Conservation (phyloP, 2,797 vertebrate species). For the Pteropus rufus region DNA sequence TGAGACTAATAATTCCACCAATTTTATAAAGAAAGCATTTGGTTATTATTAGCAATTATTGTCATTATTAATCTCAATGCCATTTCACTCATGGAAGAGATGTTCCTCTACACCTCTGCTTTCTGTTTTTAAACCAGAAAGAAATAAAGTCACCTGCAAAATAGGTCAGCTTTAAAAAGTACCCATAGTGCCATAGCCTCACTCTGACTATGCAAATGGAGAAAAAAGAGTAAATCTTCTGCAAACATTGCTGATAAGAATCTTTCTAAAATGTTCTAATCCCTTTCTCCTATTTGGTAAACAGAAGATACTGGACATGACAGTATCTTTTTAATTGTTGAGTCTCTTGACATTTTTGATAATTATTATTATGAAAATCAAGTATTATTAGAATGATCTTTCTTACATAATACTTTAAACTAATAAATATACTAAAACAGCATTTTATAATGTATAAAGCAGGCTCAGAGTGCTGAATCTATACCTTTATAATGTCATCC, state of each 20-base stretch:
- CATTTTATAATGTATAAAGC: background rate
- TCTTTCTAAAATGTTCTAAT: background rate
- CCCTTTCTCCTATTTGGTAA: background rate
- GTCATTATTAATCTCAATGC: background rate
- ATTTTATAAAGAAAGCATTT: background rate
- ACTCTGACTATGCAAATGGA: background rate
- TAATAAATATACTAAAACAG: background rate
- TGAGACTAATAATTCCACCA: background rate
- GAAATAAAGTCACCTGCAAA: background rate
- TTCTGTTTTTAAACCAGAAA: constrained; percentile 10
- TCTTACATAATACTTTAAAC: background rate
- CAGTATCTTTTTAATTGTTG: background rate
- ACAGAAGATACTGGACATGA: background rate
- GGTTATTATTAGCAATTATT: background rate
- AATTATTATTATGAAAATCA: background rate
- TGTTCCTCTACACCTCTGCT: background rate
- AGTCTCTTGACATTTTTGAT: background rate
- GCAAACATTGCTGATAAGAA: background rate
- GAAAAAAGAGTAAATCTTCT: background rate
- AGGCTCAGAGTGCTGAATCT: background rate
- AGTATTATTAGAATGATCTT: background rate
- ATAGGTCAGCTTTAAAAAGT: background rate
- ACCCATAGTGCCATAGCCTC: background rate
- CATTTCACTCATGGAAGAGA: background rate
- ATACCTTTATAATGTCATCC: background rate